phyloP scores from a whole-genome alignment of 2,113 vertebrate species.

The Jacana jacana region DNA sequence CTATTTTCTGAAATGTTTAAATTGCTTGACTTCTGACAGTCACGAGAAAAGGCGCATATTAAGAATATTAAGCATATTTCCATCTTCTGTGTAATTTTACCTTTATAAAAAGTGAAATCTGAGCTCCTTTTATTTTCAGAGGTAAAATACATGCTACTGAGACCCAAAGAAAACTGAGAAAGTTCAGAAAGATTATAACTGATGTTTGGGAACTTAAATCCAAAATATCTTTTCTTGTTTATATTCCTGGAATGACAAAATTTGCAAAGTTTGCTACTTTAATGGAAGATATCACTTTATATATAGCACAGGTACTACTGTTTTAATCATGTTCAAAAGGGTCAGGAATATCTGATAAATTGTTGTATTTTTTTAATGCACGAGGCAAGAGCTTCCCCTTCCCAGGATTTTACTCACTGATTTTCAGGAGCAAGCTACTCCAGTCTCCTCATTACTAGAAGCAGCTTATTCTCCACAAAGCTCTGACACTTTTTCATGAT shows the following conservation, averaged over 20 bases:
- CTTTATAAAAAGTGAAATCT: neutral
- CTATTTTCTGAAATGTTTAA: constrained; percentile 8
- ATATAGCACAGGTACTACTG: neutral
- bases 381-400: neutral
- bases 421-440: neutral
- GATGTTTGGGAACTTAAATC: neutral
- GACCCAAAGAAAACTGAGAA: neutral
- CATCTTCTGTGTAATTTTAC: constrained; percentile 5
- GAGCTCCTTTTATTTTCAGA: neutral
- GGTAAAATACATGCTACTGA: neutral
- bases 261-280: neutral
- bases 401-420: neutral
- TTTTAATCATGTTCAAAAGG: neutral
- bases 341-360: neutral
- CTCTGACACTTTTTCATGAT: neutral
- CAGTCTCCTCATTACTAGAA: neutral
- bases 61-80: neutral
- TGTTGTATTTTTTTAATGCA: neutral
- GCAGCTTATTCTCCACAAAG: neutral
- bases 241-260: neutral
- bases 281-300: neutral
- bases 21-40: neutral
- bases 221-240: neutral
- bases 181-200: neutral
- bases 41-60: neutral